phyloP scores from a whole-genome alignment of 1,140 invertebrate genomes.

The Papilio helenus region DNA sequence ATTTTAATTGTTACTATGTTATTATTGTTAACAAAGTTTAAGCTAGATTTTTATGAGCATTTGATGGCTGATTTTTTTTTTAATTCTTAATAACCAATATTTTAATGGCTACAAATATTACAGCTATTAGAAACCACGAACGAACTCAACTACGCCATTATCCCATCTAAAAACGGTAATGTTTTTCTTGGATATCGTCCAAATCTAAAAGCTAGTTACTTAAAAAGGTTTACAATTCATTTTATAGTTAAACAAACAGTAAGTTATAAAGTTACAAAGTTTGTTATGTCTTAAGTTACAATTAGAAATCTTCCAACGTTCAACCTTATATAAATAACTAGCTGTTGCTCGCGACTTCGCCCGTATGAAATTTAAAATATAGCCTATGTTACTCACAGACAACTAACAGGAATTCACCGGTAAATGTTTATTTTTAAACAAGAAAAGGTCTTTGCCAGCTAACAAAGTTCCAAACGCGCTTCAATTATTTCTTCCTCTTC shows the following conservation, averaged over 20 bases:
- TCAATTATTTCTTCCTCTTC: no score
- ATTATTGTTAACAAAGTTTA: no score
- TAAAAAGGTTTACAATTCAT: background rate
- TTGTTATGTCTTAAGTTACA: background rate
- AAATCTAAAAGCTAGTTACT: background rate
- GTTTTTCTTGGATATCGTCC: slow-evolving; percentile 5
- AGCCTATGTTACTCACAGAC: no score
- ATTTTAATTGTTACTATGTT: no score
- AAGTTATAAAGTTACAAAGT: background rate
- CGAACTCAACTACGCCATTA: background rate
- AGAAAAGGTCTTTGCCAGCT: background rate
- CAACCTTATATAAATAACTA: no score
- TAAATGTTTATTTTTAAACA: slow-evolving; percentile 10
- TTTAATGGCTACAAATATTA: background rate
- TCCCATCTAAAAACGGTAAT: background rate
- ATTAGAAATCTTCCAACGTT: no score
- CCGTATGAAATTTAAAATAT: no score
- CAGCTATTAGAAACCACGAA: background rate
- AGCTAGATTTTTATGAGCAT: no score
- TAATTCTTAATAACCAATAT: background rate
- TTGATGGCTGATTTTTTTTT: background rate
- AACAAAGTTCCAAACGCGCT: background rate
- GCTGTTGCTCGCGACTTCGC: no score
- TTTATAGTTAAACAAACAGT: background rate
- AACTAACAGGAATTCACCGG: slow-evolving; percentile 21